Base-by-base conservation (phyloP, 2,888 invertebrate species). In the Aleiodes alternator region DNA sequence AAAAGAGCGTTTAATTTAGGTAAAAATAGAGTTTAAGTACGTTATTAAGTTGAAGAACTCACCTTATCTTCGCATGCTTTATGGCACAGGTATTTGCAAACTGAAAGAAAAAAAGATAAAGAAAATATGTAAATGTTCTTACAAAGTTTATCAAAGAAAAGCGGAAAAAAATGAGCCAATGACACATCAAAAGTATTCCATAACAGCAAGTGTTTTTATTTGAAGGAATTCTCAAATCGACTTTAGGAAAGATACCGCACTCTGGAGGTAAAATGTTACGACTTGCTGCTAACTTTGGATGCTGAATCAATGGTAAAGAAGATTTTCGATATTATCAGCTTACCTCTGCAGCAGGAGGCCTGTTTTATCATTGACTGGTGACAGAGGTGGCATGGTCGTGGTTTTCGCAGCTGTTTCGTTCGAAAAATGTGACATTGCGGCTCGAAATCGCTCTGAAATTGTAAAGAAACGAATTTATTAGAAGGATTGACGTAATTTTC, bases 31-130 rank as follows among this genome's bases (percentile, higher is more conserved):
- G 84, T 79, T 23, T 80, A 80, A 82, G 82, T 81, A 80, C 8
- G 81, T 81, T 81, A 82, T 81, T 79, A 81, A 84, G 9, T 11
- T 43, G 43, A 81, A 23, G 80, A 76, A 79, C 64, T 91, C 91
- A 95, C 95, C 94, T 95, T 95, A 87, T 92, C 93, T 90, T 95
- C 94, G 91, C 95, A 95, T 79, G 93, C 91, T 88, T 94, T 93
- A 90, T 95, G 95, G 88, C 95, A 95, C 86, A 94, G 93, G 91
- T 94, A 95, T 91, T 95, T 95, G 92, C 95, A 95, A 80, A 95
- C 95, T 95, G 94, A 86, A 94, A 94, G n/a, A 90, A 91, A 91
- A 89, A 86, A 85, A 53, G 12, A 66, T 79, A 71, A 75, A 77
- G 79, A 78, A 23, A 61, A 72, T 12, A 50, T 53, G 53, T 78